Evolutionary conservation across 1,140 invertebrate species (phyloP), one percentile per base, ranked within the genome.

Genomic region (Saccostrea glomerata): DNA sequence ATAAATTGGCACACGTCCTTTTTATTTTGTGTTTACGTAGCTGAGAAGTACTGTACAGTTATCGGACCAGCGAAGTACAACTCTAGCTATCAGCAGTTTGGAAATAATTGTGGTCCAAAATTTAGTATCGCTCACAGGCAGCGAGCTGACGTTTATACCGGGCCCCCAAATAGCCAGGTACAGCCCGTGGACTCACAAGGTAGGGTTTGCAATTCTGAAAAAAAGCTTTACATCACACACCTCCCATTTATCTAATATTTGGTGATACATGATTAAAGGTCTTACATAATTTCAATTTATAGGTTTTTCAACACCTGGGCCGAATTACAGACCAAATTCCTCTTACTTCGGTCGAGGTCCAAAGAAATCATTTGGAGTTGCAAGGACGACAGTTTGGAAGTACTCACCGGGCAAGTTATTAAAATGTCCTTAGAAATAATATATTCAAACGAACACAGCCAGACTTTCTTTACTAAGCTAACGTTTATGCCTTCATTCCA

Each of bases 321-420:
- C 91, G 0, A 91, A 92, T 87, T 92, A 91, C 66, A 60, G 89
- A 63, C 91, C 91, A 17, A 91, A 91, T 66, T 92, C 91, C 7
- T 82, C 87, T 54, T 91, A 91, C 63, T 90, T 87, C 87, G 89
- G 88, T 25, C 86, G 90, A 2, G 91, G 91, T 47, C 90, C 86
- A n/a, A 88, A 92, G 66, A 90, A 90, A 54, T 92, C 91, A 0
- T 89, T 91, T 84, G 91, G 91, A 0, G 82, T 36, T 13, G 85
- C 87, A 55, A 70, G 86, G 25, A 90, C 87, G 20, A 23, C 40
- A 63, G 47, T 47, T 3, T n/a, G 23, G 25, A n/a, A 55, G 1
- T 36, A 84, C 54, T 86, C 86, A 36, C 89, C 89, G 82, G 90
- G 88, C 90, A 86, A 23, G 15, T 82, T 4, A 82, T 82, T 1